Base-by-base conservation (phyloP, 2,797 vertebrate species). In the Bovichtus diacanthus region DNA sequence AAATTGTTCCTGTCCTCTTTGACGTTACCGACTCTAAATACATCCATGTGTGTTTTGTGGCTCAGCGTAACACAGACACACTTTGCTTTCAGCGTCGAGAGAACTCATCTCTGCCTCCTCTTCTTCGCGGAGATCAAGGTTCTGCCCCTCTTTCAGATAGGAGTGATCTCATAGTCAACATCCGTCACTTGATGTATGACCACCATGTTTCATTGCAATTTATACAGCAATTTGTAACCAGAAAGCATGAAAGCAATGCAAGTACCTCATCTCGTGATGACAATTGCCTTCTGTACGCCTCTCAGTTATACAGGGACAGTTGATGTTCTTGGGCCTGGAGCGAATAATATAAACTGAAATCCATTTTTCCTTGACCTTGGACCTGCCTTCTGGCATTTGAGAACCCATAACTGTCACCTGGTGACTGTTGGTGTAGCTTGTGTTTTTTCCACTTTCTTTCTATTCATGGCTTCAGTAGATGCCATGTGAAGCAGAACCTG, bases 221-320 rank as follows among this genome's bases (percentile, higher is more conserved):
- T 56, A 41, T 6, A 56, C 13, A 73, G 44, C 29, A 82, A 83
- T 84, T 80, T 81, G 66, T 50, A 68, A 61, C 50, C 47, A 29
- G 64, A 66, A n/a, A n/a, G 51, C 64, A 85, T 71, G 54, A 58
- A 75, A 78, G 27, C 27, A 74, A 71, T 27, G 62, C n/a, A 55
- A 43, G 74, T 67, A 31, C 49, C 82, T 77, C 13, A 76, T 87
- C 58, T 86, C 70, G 46, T 58, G 38, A 39, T 80, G 83, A 87
- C 78, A 82, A 27, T 5, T 41, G 60, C 81, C 69, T 73, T 59
- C 19, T 58, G 73, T 74, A 50, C 80, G 25, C 49, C 76, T 44
- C 23, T 47, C 41, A 49, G 65, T 67, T 43, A 69, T 9, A 47
- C 21, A 56, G 55, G 29, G 38, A 54, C 19, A 65, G 59, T 21